A percentile compares a stretch with the other conserved stretches of the same genome.
Evolutionary conservation across 2,888 invertebrate species (phyloP).

Genomic region (Osmoderma eremita): DNA sequence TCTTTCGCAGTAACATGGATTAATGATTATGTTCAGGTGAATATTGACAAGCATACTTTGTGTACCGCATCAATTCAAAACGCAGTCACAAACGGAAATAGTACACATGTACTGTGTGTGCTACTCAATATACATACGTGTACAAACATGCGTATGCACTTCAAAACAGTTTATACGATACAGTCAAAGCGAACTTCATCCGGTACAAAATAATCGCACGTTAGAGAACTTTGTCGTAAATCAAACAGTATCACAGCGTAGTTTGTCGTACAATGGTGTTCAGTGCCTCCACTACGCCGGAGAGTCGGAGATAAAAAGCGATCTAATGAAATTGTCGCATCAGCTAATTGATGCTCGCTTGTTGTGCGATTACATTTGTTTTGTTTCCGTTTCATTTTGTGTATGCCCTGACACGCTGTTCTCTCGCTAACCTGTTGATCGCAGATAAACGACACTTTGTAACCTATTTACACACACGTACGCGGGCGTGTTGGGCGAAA

Average conservation of each 20-base stretch:
- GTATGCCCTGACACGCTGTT: constrained; percentile 39
- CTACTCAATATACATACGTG: neutral
- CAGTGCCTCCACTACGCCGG: constrained; percentile 24
- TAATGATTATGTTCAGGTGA: too few relatives aligned
- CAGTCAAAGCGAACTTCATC: constrained; percentile 26
- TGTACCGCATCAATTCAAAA: too few relatives aligned
- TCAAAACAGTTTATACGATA: constrained; percentile 18
- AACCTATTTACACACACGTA: constrained; percentile 47
- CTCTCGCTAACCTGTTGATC: constrained; percentile 51
- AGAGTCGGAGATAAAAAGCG: constrained; percentile 42
- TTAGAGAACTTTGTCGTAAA: constrained; percentile 30
- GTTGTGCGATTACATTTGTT: constrained; percentile 48
- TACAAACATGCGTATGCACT: constrained; percentile 4
- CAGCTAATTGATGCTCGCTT: constrained; percentile 49
- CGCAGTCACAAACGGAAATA: too few relatives aligned
- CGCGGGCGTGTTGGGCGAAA: constrained; percentile 33
- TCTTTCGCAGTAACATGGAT: too few relatives aligned
- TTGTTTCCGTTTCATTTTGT: constrained; percentile 49
- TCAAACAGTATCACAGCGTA: constrained; percentile 35
- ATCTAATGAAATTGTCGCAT: constrained; percentile 48
- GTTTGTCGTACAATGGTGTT: constrained; percentile 35
- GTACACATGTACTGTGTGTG: neutral
- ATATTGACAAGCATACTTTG: too few relatives aligned
- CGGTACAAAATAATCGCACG: constrained; percentile 25
- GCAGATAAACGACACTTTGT: constrained; percentile 50